Base-by-base conservation (phyloP, 2,113 vertebrate species). In the Sinocyclocheilus rhinocerous region DNA sequence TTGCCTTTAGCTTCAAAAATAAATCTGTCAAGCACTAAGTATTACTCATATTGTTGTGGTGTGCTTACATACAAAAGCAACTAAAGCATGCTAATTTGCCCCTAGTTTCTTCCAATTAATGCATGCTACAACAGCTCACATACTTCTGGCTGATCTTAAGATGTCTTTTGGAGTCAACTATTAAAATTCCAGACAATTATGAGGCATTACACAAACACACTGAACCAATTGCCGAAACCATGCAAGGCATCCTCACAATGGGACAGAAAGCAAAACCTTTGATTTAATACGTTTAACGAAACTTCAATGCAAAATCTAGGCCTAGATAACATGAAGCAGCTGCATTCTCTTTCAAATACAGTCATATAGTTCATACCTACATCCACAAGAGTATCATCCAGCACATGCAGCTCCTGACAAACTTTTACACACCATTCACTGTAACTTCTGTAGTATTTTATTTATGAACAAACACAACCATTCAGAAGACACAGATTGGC, bases 101-200 rank as follows among this genome's bases (percentile, higher is more conserved):
- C 3, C 22, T 24, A 26, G 20, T 16, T 76, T 50, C 45, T 13
- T n/a, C 13, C 11, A 3, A 1, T 72, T 4, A 70, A 70, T 50
- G 45, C 45, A 76, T 15, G 73, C 45, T 50, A 50, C 73, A 50
- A 50, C 45, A 76, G 45, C 73, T 76, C 73, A 76, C 15, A 76
- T 76, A 76, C n/a, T 16, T 76, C 45, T 50, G 73, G 22, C n/a
- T 76, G 39, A 73, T 73, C 39, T 45, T n/a, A 45, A 72, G 15
- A 72, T 9, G 7, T 33, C 69, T 72, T 29, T 33, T 72, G 33
- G 69, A 29, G 69, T 6, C 69, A 33, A n/a, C 70, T 42, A 73
- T 20, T 73, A 11, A 48, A 48, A 75, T 75, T 75, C 72, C 72
- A 45, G 39, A 22, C 65, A 22, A 8, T 45, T 73, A 73, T n/a